A percentile compares a stretch with the other conserved stretches of the same genome.
These are phyloP conservation scores for Nematolebias whitei DNA, from an alignment of 2,113 vertebrate species.

Conservation along the genomic window DNA sequence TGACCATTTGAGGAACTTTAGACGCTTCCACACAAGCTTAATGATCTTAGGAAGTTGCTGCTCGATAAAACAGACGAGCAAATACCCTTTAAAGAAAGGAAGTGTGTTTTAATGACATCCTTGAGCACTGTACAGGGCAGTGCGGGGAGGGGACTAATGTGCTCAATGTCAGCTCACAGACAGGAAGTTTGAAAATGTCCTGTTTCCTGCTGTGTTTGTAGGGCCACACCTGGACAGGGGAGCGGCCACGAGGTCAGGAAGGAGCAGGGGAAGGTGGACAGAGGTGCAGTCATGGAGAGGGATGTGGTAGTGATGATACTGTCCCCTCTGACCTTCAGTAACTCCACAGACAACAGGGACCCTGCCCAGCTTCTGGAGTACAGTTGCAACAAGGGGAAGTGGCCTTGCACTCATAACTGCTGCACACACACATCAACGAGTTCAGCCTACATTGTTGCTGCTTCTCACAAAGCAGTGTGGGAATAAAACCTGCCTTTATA, in stretches of 20 bases:
- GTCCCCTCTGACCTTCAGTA: constrained; percentile 72
- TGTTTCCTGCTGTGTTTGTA: constrained; percentile 69
- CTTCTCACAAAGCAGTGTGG: constrained; percentile 53
- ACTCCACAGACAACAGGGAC: constrained; percentile 65
- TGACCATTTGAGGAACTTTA: constrained; percentile 13
- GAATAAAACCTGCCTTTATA: constrained; percentile 37
- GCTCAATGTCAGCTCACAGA: constrained; percentile 47
- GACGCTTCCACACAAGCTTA: constrained; percentile 3
- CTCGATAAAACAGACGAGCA: constrained; percentile 5
- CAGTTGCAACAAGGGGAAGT: constrained; percentile 70
- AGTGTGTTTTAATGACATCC: constrained; percentile 44
- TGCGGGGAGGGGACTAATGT: constrained; percentile 40
- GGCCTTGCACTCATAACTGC: constrained; percentile 70
- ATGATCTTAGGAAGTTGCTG: constrained; percentile 4
- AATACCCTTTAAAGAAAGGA: constrained; percentile 28
- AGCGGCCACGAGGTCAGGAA: constrained; percentile 67
- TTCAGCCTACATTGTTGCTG: constrained; percentile 27
- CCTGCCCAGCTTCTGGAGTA: constrained; percentile 55
- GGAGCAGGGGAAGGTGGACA: constrained; percentile 66
- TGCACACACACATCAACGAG: constrained; percentile 69
- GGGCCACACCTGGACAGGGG: constrained; percentile 70
- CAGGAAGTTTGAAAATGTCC: constrained; percentile 72
- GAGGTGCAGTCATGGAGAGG: constrained; percentile 47
- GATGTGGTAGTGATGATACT: constrained; percentile 61
- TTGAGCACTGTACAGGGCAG: constrained; percentile 11